Evolutionary conservation across 2,888 invertebrate genomes (phyloP), one percentile per base, ranked within the genome.

Genomic region (Tortricodes alternella): DNA sequence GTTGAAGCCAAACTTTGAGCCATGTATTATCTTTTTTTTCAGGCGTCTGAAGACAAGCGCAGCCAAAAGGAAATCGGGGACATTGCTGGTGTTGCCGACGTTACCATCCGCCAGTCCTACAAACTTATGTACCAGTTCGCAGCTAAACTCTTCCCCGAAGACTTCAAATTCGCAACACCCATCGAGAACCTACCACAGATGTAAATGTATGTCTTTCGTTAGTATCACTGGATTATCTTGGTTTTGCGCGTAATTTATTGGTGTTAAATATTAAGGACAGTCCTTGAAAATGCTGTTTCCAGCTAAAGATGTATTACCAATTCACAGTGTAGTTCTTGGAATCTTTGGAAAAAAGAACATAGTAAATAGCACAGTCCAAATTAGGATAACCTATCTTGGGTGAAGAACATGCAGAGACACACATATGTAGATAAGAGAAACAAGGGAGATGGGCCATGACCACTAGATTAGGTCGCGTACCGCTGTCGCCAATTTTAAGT

Each of bases 41-140:
- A 95, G 95, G 98, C 98, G 0, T 98, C 97, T 0, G 97, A 97
- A 68, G 96, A 97, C 76, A 97, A 99, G 78, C 94, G 96, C 68
- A 96, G 97, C 62, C 98, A 98, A 79, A 98, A 98, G 83, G 99
- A 99, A 89, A 99, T 99, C 67, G 98, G 99, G 0, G 99, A 99
- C 74, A 97, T 99, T 67, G 98, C 99, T 27, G 99, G 99, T 29
- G 99, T 98, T 0, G 99, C 99, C 2, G 99, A 99, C 80, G 98
- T 98, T 9, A 99, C 99, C 0, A 99, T 99, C 66, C 92, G 98
- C 21, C 98, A 99, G 78, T 97, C 98, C 0, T 99, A 99, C 89
- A 99, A 99, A 82, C 92, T 98, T 27, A 98, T 99, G 97, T 97
- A 97, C 78, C 98, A 98, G 1, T 96, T 95, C 74, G 99, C 99